A percentile compares a stretch with the other conserved stretches of the same genome.
Evolutionary conservation across 2,797 vertebrate species (phyloP).

Genomic region (Notoglanidium macrostoma): DNA sequence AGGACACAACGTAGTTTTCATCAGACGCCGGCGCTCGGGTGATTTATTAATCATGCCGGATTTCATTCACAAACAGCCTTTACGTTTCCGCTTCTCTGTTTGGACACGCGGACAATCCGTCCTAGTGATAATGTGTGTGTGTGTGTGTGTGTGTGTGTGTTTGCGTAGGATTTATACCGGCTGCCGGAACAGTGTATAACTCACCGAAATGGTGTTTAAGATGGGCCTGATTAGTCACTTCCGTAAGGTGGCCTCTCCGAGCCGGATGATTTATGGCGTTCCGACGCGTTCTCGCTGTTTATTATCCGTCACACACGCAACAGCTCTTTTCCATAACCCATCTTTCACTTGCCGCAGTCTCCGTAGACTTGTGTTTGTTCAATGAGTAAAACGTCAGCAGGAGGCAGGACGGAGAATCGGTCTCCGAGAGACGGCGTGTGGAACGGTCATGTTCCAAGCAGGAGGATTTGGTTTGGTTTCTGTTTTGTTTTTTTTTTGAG

Average conservation of each 20-base stretch:
- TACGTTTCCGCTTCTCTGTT: neutral
- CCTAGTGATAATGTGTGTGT: neutral
- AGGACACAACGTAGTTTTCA: neutral
- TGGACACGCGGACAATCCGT: neutral
- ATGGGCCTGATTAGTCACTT: conserved; percentile 44
- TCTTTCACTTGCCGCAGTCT: neutral
- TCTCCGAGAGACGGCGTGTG: neutral
- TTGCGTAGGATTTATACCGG: conserved; percentile 38
- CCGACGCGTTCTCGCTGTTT: neutral
- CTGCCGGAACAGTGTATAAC: conserved; percentile 35
- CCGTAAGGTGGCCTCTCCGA: conserved; percentile 23
- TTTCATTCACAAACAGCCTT: neutral
- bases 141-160: conserved; percentile 19
- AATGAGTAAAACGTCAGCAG: neutral
- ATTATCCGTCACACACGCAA: neutral
- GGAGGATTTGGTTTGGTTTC: no score
- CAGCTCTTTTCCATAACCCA: neutral
- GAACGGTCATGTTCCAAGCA: neutral
- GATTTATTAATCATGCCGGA: neutral
- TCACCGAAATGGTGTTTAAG: conserved; percentile 40
- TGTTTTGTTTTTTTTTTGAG: neutral
- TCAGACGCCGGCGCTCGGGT: neutral
- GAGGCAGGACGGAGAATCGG: neutral
- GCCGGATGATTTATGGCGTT: conserved; percentile 35
- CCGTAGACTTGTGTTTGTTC: neutral